A percentile compares a stretch with the other conserved stretches of the same genome.
Evolutionary conservation across 2,113 vertebrate genomes (phyloP).

Genomic region (Poecilia latipinna): DNA sequence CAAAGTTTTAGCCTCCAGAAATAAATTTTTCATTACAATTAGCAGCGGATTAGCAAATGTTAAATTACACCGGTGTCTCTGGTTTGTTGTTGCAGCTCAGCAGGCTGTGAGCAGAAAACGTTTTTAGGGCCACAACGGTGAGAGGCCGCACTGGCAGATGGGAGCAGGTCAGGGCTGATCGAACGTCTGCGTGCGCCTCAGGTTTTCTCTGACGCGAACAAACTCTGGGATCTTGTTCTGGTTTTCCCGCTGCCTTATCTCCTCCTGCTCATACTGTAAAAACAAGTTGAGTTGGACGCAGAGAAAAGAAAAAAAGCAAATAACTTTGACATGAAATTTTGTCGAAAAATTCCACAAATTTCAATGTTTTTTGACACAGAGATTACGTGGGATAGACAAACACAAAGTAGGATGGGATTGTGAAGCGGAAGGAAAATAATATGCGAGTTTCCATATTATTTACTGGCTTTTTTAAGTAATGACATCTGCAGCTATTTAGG

Average conservation of each 20-base stretch:
- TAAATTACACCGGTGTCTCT: constrained; percentile 1
- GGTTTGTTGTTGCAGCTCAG: constrained; percentile 6
- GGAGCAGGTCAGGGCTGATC: constrained; percentile 41
- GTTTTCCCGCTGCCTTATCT: constrained; percentile 61
- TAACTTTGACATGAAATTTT: neutral
- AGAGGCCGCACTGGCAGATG: constrained; percentile 44
- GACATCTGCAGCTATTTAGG: too few species aligned
- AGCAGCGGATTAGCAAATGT: neutral
- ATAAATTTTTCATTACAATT: neutral
- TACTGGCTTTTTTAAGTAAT: neutral
- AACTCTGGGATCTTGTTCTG: constrained; percentile 77
- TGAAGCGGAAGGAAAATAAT: neutral
- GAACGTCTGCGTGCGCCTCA: constrained; percentile 72
- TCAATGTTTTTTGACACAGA: neutral
- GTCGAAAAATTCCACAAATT: neutral
- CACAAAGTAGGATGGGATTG: neutral
- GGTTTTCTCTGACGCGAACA: constrained; percentile 80
- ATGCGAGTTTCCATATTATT: neutral
- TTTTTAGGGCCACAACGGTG: constrained; percentile 55
- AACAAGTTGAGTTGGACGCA: neutral
- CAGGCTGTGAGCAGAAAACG: constrained; percentile 16
- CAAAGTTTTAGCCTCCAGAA: constrained; percentile 13
- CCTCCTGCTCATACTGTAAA: constrained; percentile 78
- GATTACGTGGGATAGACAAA: neutral
- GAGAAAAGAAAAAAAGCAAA: neutral